Evolutionary conservation across 2,888 invertebrate species (phyloP), one percentile per base, ranked within the genome.

Genomic region (Dolichomitus sp.): DNA sequence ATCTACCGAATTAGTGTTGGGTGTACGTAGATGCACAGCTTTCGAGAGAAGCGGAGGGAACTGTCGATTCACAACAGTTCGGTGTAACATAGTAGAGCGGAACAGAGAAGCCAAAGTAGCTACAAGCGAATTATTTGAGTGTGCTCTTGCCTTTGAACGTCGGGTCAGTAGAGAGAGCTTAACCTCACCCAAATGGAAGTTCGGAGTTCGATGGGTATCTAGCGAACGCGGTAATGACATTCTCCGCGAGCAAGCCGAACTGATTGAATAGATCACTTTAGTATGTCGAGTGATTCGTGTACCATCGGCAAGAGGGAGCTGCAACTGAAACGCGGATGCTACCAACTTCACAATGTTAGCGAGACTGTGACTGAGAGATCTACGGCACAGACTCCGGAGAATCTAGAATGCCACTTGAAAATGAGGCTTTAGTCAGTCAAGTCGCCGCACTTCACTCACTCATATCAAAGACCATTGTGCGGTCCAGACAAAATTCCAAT

Each of bases 191-290:
- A 87, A 89, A 86, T 89, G 88, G 87, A 83, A 81, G 84, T 87
- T 89, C 88, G 86, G 84, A 81, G 85, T 87, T 84, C 79, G 78
- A 86, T 85, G 77, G 76, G 76, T 81, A 83, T 83, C 80, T 23
- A 66, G 68, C 30, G 48, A 37, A 54, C 70, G 76, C 75, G 70
- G 69, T 83, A 86, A 83, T 85, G 83, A 83, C 80, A 83, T 82
- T 76, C 78, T 70, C 80, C 80, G 76, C 70, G 79, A 83, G 81
- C 83, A 86, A 86, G 85, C 85, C 78, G 80, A 57, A 83, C 86
- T 88, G 88, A 90, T 88, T 87, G 85, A 86, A 84, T 81, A 85
- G 86, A 87, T 87, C 87, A 82, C 88, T 87, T 86, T 76, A 81
- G 85, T 74, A 80, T 76, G 84, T 82, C 59, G 66, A 83, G 75